Evolutionary conservation across 2,888 invertebrate species (phyloP), one percentile per base, ranked within the genome.

Genomic region (Tetramorium bicarinatum): DNA sequence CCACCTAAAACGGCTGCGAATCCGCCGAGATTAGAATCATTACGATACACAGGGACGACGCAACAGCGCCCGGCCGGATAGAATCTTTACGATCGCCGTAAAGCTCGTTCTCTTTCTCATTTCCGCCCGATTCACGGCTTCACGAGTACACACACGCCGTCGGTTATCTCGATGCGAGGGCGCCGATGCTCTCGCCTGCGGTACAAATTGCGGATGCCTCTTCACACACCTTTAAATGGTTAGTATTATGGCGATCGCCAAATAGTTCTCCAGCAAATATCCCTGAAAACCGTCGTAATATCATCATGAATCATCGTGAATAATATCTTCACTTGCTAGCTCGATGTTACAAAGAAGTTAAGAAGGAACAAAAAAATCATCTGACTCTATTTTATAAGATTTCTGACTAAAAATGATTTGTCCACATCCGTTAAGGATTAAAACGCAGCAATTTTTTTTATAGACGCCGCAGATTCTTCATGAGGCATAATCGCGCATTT

Each of bases 1-100:
- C 47, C 67, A 29, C 41, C 79, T 74, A 76, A 71, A 84, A 83
- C 84, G 83, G 61, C 56, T 66, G 84, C 75, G 84, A 83, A 83
- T 71, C 79, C 29, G 54, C 74, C 34, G 52, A 87, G 91, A 90
- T 91, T 89, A 88, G 81, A 85, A 91, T 91, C 91, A 66, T 90
- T 87, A 87, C 85, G 86, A 82, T 82, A 84, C 64, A 59, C 15
- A 38, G 77, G 25, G 59, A 54, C 41, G 76, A 49, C 59, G 62
- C 25, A 41, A 64, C 41, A 34, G 72, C 47, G 61, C 54, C 56
- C 44, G 38, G 72, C 21, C 15, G 83, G 86, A 89, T 87, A 88
- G 84, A 85, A 87, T 90, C 89, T 90, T 90, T 90, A 90, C 69
- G 90, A 87, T 80, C 62, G 71, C 82, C 85, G 81, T 87, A 85